Percentiles rank a stretch among this genome's conserved stretches.
These are phyloP conservation scores for Natrix natrix DNA, from an alignment of 2,797 vertebrate species.

Conservation along the genomic window DNA sequence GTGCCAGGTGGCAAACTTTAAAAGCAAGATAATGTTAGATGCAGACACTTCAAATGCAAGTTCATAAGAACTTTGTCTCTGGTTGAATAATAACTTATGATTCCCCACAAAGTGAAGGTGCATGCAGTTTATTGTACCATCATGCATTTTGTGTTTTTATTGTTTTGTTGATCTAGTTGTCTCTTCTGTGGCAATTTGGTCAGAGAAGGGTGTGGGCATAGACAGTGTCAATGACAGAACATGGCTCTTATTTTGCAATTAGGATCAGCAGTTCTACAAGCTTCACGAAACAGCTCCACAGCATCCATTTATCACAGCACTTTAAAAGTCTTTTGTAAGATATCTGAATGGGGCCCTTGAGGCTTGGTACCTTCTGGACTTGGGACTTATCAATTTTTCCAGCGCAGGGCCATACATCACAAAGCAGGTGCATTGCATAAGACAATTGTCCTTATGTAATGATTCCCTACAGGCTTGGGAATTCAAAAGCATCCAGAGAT, in stretches of 20 bases:
- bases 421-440: neutral
- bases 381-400: neutral
- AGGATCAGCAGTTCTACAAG: neutral
- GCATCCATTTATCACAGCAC: neutral
- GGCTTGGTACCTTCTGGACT: neutral
- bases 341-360: neutral
- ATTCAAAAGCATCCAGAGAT: neutral
- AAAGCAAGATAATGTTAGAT: neutral
- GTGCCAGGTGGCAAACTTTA: neutral
- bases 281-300: neutral
- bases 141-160: neutral
- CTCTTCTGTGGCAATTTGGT: neutral
- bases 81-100: slow-evolving; percentile 7
- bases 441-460: neutral
- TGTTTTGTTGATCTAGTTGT: neutral
- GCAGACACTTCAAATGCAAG: neutral
- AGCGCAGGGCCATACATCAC: neutral
- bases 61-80: slow-evolving; percentile 9
- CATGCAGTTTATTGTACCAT: neutral
- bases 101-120: neutral
- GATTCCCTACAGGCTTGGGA: neutral
- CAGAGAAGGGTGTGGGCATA: neutral
- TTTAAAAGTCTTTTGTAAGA: slow-evolving; percentile 1
- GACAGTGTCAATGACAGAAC: neutral
- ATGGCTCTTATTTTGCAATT: neutral